phyloP scores from a whole-genome alignment of 2,113 vertebrate genomes.

The Austrofundulus limnaeus region DNA sequence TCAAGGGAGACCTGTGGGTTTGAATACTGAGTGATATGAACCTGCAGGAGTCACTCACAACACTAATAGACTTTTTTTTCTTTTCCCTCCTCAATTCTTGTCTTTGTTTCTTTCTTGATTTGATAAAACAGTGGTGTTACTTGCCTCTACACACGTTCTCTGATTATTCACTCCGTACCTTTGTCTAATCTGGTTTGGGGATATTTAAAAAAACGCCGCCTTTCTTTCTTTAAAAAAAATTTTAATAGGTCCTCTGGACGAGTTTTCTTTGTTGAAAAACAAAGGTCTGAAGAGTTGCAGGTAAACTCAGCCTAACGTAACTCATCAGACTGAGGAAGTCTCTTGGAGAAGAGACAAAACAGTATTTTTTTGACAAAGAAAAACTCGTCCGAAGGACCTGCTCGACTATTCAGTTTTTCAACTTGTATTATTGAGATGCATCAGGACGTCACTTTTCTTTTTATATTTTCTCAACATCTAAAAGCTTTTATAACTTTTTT shows the following conservation, averaged over 20 bases:
- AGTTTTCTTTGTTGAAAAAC: no score
- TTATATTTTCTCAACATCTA: slow-evolving; percentile 22
- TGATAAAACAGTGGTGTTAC: slow-evolving; percentile 1
- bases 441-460: no score
- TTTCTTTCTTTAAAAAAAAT: no score
- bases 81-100: slow-evolving; percentile 19
- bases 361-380: no score
- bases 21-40: slow-evolving; percentile 73
- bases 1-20: slow-evolving; percentile 74
- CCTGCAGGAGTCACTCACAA: slow-evolving; percentile 62
- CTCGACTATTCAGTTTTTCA: neutral
- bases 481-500: slow-evolving; percentile 27
- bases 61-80: slow-evolving; percentile 54
- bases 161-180: slow-evolving; percentile 20
- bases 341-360: no score
- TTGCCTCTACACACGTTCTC: slow-evolving; percentile 3
- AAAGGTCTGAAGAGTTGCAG: no score
- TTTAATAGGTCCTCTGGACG: no score
- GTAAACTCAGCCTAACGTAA: no score
- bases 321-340: no score
- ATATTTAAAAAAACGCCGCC: neutral
- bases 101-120: slow-evolving; percentile 16
- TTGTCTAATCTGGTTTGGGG: slow-evolving; percentile 14
- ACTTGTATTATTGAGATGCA: slow-evolving; percentile 25
- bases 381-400: no score